Evolutionary conservation across 2,113 vertebrate species (phyloP), one percentile per base, ranked within the genome.

Genomic region (Pheucticus melanocephalus): DNA sequence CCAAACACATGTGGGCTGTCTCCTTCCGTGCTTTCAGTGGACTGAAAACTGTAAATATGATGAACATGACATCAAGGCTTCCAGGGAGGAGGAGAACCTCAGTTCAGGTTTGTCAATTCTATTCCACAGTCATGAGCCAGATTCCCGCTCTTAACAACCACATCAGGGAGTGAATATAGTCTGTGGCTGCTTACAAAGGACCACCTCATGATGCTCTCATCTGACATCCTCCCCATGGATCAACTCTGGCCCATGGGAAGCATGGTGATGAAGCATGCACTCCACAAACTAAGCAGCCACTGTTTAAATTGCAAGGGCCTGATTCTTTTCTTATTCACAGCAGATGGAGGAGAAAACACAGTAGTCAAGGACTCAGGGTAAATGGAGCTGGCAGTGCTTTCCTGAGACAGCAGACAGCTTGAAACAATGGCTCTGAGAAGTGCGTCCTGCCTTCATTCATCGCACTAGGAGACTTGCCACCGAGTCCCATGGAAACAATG

Each of bases 391-490:
- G 95, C 68, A 90, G 68, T 48, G 68, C 92, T 83, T 94, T 96
- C 94, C 90, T 96, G 95, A 96, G 82, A 51, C 3, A 8, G 92
- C 92, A 90, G 94, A 96, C 94, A 96, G 93, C 90, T 86, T 48
- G 72, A 94, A 96, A 96, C 94, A 95, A 96, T 96, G 93, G 92
- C 71, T 86, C 66, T 64, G 82, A 94, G 96, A 53, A 88, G 90
- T 0, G 90, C 56, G 92, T 94, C 95, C 95, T 97, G 95, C 95
- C 94, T 93, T 96, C 96, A 96, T 96, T 96, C 93, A 96, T 96
- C 95, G 92, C 94, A 68, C 90, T 42, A 95, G 85, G 92, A 90
- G 92, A 82, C 82, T 73, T 90, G 93, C 93, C 90, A 92, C 93
- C 0, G 3, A 93, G 90, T 93, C 95, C 94, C 95, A 86, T 11